A percentile compares a stretch with the other conserved stretches of the same genome.
These are phyloP conservation scores for Montipora cactus DNA, from an alignment of 64 coral and sea anemone species.

Conservation along the genomic window DNA sequence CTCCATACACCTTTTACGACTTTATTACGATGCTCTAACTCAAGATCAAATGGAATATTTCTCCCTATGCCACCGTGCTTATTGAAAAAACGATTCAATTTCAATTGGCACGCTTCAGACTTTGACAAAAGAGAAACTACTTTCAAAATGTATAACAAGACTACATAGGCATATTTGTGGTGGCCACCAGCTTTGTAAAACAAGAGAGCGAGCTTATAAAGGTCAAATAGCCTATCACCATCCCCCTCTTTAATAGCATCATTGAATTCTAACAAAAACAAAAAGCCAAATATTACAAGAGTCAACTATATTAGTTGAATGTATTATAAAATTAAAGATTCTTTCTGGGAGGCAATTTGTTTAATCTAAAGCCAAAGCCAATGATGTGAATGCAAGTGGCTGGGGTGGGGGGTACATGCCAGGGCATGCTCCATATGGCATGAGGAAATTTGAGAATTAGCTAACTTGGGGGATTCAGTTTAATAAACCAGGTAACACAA, in stretches of 20 bases:
- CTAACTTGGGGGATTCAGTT: constrained; percentile 24
- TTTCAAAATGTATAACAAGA: background rate
- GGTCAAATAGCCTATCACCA: constrained; percentile 8
- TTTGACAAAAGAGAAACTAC: background rate
- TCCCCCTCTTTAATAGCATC: constrained; percentile 53
- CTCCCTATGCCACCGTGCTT: background rate
- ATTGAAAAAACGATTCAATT: background rate
- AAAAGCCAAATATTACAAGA: constrained; percentile 23
- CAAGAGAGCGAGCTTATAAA: constrained; percentile 11
- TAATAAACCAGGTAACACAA: constrained; percentile 23
- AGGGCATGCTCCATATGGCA: constrained; percentile 20
- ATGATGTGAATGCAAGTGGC: constrained; percentile 18
- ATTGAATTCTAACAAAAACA: constrained; percentile 32
- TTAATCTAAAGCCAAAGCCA: constrained; percentile 18
- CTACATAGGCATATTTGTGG: constrained; percentile 30
- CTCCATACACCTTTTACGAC: background rate
- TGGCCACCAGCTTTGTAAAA: background rate
- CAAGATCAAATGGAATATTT: constrained; percentile 27
- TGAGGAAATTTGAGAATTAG: constrained; percentile 26
- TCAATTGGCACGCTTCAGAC: background rate
- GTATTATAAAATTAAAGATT: constrained; percentile 13
- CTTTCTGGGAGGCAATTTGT: constrained; percentile 17
- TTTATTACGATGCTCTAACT: background rate
- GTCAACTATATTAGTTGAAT: constrained; percentile 13
- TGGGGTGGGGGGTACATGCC: constrained; percentile 9